Evolutionary conservation across 2,888 invertebrate species (phyloP).

Genomic region (Pachliopta kotzebuea): DNA sequence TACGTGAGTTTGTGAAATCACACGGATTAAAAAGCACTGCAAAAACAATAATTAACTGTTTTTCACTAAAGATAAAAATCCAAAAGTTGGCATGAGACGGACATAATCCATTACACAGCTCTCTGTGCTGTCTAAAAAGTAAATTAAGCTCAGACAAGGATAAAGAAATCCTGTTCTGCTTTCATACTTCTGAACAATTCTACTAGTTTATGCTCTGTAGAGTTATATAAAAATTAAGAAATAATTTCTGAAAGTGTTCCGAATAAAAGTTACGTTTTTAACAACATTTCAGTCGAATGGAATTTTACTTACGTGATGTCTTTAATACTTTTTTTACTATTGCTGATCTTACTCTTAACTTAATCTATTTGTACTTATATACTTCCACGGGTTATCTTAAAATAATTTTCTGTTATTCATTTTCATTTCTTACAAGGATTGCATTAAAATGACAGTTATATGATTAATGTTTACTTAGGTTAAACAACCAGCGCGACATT

Average conservation of each 20-base stretch:
- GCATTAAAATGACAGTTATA: too few species aligned
- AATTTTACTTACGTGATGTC: too few species aligned
- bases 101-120: conserved; percentile 17
- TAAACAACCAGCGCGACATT: neutral
- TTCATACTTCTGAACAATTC: neutral
- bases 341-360: too few species aligned
- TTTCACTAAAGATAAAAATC: conserved; percentile 7
- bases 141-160: conserved; percentile 6
- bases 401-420: too few species aligned
- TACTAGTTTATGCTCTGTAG: neutral
- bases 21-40: conserved; percentile 6
- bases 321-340: too few species aligned
- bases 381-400: too few species aligned
- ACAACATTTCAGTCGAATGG: too few species aligned
- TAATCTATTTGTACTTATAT: too few species aligned
- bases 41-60: conserved; percentile 8
- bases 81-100: conserved; percentile 20
- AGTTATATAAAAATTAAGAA: neutral
- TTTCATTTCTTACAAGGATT: too few species aligned
- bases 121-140: conserved; percentile 19
- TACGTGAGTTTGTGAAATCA: too few species aligned
- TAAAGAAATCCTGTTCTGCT: conserved; percentile 16
- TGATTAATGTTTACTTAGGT: too few species aligned
- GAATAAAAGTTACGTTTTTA: too few species aligned
- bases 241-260: neutral